Conservation (phyloP, 1,140 invertebrate genomes). For the Contarinia nasturtii region DNA sequence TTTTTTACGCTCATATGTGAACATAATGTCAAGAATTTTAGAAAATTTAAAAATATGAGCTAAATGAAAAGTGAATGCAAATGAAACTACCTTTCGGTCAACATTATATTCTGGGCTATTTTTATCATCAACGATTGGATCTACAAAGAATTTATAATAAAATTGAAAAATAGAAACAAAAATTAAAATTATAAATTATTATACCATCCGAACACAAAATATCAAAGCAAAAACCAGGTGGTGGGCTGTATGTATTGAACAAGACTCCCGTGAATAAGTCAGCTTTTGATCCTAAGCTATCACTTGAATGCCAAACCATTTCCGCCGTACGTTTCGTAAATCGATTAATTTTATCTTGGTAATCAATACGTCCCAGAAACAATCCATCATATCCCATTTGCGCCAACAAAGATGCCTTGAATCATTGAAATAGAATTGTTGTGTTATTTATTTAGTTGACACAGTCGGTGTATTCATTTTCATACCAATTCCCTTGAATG, state of each 20-base stretch:
- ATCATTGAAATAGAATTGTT: too few species aligned
- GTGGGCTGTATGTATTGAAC: slow-evolving; percentile 64
- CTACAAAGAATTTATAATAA: too few species aligned
- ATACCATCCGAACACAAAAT: slow-evolving; percentile 63
- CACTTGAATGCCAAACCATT: slow-evolving; percentile 67
- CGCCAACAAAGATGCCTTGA: slow-evolving; percentile 56
- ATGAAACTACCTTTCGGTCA: slow-evolving; percentile 31
- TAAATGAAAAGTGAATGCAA: neutral
- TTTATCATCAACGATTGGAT: slow-evolving; percentile 57
- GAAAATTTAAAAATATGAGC: too few species aligned
- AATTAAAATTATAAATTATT: too few species aligned
- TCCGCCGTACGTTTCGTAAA: slow-evolving; percentile 47
- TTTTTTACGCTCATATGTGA: too few species aligned
- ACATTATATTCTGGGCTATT: slow-evolving; percentile 58
- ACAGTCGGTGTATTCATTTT: too few species aligned
- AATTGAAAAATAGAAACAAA: too few species aligned
- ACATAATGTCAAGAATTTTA: too few species aligned
- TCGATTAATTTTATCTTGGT: slow-evolving; percentile 58
- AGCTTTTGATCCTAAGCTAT: slow-evolving; percentile 37
- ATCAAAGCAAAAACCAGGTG: slow-evolving; percentile 80
- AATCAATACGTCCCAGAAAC: slow-evolving; percentile 76
- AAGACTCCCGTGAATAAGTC: slow-evolving; percentile 52
- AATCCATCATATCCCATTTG: slow-evolving; percentile 74
- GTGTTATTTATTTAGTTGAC: too few species aligned
- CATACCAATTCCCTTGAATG: slow-evolving; percentile 51